Conservation (phyloP, 2,888 invertebrate species). For the Chrysina gloriosa region DNA sequence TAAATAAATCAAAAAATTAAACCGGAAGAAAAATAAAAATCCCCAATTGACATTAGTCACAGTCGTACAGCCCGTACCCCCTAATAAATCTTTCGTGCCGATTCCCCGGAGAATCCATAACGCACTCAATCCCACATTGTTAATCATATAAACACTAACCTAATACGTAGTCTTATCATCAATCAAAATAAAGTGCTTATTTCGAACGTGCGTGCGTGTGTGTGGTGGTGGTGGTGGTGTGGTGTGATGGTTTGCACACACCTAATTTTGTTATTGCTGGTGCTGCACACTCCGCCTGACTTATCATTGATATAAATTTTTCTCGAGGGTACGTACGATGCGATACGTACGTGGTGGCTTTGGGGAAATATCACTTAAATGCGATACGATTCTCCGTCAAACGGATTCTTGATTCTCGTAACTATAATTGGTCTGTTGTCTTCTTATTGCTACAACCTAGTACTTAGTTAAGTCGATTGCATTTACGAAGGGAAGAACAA, state of each 20-base stretch:
- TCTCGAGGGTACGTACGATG: constrained; percentile 3
- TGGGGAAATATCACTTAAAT: constrained; percentile 8
- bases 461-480: no score
- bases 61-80: constrained; percentile 23
- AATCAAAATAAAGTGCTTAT: constrained; percentile 40
- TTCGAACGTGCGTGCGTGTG: constrained; percentile 26
- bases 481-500: no score
- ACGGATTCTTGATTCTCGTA: background rate
- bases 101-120: constrained; percentile 37
- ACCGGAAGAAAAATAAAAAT: constrained; percentile 14
- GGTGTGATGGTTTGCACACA: no score
- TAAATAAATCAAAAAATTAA: constrained; percentile 28
- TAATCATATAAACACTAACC: constrained; percentile 44
- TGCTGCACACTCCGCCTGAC: constrained; percentile 13
- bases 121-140: constrained; percentile 40
- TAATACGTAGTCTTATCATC: constrained; percentile 38
- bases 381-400: background rate
- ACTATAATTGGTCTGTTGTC: no score
- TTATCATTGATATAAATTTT: constrained; percentile 31
- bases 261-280: constrained; percentile 35
- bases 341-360: background rate
- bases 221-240: no score
- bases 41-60: constrained; percentile 33
- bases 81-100: constrained; percentile 34
- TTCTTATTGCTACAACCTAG: no score